Conservation (phyloP, 2,797 vertebrate genomes). For the Heliangelus exortis region DNA sequence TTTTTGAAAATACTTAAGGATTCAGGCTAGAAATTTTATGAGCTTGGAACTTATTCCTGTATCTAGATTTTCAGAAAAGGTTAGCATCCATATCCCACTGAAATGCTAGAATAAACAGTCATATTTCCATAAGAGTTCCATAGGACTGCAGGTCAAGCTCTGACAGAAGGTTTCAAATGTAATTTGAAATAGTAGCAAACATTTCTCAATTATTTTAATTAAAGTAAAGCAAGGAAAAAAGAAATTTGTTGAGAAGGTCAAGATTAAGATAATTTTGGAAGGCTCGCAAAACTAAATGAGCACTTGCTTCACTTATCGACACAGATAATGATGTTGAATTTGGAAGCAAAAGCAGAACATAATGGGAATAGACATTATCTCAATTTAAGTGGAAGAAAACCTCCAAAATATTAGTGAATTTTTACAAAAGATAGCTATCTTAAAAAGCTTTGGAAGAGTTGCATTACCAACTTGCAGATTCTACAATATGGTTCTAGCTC, state of each 20-base stretch:
- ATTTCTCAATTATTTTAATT: conserved; percentile 28
- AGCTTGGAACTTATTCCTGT: not conserved
- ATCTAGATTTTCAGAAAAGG: conserved; percentile 12
- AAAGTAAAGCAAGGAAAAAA: conserved; percentile 23
- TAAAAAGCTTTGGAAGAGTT: not conserved
- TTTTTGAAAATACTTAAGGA: conserved; percentile 27
- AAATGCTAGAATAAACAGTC: conserved; percentile 32
- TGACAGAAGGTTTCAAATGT: conserved; percentile 14
- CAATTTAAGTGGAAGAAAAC: not conserved
- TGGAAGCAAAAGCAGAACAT: not conserved
- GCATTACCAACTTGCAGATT: not conserved
- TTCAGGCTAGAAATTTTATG: conserved; percentile 35
- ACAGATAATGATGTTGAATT: not conserved
- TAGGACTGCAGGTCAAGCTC: conserved; percentile 28
- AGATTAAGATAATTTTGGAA: conserved; percentile 13
- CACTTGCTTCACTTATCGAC: not conserved
- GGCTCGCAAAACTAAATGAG: conserved; percentile 30
- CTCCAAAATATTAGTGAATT: not conserved
- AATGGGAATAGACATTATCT: not conserved
- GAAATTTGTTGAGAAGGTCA: not conserved
- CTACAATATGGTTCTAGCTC: not conserved
- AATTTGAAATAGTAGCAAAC: conserved; percentile 24
- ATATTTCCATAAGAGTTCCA: conserved; percentile 21
- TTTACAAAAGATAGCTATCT: not conserved
- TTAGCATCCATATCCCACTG: not conserved